Base-by-base conservation (phyloP, 92 coral and sea anemone genomes). In the Chrysogorgia sp. region DNA sequence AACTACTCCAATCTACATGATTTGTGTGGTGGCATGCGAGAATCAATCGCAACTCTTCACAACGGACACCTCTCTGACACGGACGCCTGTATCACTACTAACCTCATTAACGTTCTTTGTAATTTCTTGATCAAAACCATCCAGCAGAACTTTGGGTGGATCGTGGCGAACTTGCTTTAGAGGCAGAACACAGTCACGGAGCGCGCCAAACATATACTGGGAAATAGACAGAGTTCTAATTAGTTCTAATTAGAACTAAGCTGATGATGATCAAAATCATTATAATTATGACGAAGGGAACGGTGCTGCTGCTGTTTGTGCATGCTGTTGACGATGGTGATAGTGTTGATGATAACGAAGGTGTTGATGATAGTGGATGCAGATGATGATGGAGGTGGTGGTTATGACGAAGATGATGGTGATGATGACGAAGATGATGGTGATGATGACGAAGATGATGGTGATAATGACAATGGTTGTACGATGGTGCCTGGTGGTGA, bases 121-220 rank as follows among this genome's bases (percentile, higher is more conserved):
- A 32, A 90, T 89, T 72, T 94, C 98, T 50, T 89, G 88, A 71
- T 94, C 88, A 79, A 94, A 91, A 31, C 82, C 60, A 1, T 94
- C 94, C 86, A 94, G 47, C 94, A 94, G 86, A 45, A 91, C 92
- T 69, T 91, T 90, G 0, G 98, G 87, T n/a, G 97, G 87, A 47
- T 94, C 97, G 37, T 94, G 98, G 37, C 79, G 88, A 45, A 88
- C 92, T 68, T 85, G 97, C 52, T 80, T 83, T 40, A 94, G 81
- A 59, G 92, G 85, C 24, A 96, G 92, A 12, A 94, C 97, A 63
- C 98, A 94, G 79, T 94, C 98, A 24, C 97, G 84, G 7, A 94
- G 82, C 2, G 94, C 97, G 28, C 90, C 86, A 66, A 93, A 79
- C 98, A 93, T 91, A 81, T 93, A 93, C 98, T 93, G 81, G 28